Evolutionary conservation across 2,113 vertebrate genomes (phyloP).

Genomic region (Illadopsis cleaveri): DNA sequence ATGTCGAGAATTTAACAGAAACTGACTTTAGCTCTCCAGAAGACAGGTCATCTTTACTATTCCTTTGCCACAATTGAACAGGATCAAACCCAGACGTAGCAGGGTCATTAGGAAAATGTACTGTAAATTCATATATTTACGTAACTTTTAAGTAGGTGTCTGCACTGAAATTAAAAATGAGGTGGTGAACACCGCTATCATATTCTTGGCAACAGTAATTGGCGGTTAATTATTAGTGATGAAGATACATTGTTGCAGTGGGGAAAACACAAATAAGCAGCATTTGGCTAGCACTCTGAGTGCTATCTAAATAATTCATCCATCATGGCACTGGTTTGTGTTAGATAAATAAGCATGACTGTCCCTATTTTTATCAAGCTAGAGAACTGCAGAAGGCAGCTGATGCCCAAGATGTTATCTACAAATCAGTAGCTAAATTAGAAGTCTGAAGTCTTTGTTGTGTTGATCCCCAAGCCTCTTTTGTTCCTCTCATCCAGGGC

Average conservation of each 20-base stretch:
- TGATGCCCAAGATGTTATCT: slow-evolving; percentile 7
- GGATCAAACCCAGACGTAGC: slow-evolving; percentile 3
- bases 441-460: not conserved
- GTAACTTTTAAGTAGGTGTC: slow-evolving; percentile 16
- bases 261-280: slow-evolving; percentile 42
- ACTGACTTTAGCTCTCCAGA: not conserved
- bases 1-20: not conserved
- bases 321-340: not conserved
- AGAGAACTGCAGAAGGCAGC: slow-evolving; percentile 14
- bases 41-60: slow-evolving; percentile 7
- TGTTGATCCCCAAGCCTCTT: not conserved
- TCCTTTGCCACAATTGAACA: not conserved
- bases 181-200: not conserved
- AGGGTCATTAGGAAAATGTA: slow-evolving; percentile 39
- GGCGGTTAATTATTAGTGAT: slow-evolving; percentile 53
- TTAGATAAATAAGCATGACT: slow-evolving; percentile 6
- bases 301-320: slow-evolving; percentile 34
- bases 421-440: not conserved
- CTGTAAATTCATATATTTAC: slow-evolving; percentile 37
- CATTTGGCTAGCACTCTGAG: not conserved
- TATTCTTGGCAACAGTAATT: slow-evolving; percentile 37
- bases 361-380: slow-evolving; percentile 12
- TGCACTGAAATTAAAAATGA: slow-evolving; percentile 20
- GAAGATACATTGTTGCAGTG: slow-evolving; percentile 50
- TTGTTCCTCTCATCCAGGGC: not conserved